Percentiles rank a stretch among this genome's conserved stretches.
Conservation (phyloP, 2,113 vertebrate genomes). For the Gobio gobio region DNA sequence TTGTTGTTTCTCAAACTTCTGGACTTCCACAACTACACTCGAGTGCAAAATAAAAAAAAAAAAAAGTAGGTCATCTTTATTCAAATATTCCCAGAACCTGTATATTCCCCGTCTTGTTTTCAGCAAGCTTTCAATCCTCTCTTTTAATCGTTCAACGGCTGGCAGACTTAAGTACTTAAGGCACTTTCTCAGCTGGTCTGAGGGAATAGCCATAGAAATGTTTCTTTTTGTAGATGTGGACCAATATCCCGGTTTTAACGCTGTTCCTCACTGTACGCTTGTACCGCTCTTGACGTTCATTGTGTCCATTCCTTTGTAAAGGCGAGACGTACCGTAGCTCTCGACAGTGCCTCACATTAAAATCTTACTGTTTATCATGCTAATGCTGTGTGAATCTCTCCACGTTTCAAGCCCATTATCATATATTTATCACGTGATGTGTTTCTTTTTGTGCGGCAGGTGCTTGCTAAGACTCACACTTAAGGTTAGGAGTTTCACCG, state of each 20-base stretch:
- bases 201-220: conserved; percentile 41
- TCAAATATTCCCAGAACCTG: not conserved
- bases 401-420: not conserved
- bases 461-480: not conserved
- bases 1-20: not conserved
- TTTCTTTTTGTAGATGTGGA: conserved; percentile 37
- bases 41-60: no score
- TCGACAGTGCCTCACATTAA: conserved; percentile 40
- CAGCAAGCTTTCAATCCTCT: not conserved
- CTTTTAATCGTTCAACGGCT: not conserved
- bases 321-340: conserved; percentile 20
- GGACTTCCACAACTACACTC: not conserved
- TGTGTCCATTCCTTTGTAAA: conserved; percentile 26
- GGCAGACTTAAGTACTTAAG: not conserved
- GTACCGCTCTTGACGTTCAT: not conserved
- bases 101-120: not conserved
- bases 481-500: not conserved
- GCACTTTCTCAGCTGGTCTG: conserved; percentile 53
- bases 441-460: not conserved
- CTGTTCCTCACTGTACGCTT: not conserved
- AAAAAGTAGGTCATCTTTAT: not conserved
- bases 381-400: not conserved
- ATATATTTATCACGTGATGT: not conserved
- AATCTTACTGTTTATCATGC: conserved; percentile 16
- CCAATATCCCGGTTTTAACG: conserved; percentile 31